Evolutionary conservation across 2,888 invertebrate species (phyloP), one percentile per base, ranked within the genome.

Genomic region (Cordilura impudica): DNA sequence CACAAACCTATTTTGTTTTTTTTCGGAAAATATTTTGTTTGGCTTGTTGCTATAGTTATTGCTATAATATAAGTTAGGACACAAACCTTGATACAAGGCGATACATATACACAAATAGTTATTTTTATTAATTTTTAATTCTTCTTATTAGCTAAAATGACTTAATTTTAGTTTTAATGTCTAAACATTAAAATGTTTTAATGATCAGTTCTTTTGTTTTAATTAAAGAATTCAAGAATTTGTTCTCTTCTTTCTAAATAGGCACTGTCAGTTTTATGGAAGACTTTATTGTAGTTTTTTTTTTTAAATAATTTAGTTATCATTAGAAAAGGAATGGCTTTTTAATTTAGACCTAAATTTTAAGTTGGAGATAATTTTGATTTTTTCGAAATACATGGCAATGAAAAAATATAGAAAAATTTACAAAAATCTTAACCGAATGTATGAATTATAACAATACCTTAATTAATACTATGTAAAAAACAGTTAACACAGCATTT

Each of bases 61-160:
- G 79, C 79, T 82, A 72, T 39, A n/a, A n/a, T n/a, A 80, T 65
- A 81, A 82, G 74, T 82, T 84, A 85, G 85, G 84, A 84, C 81
- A 83, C 81, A 81, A 84, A 87, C 90, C 89, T 89, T 89, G 90
- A 89, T 89, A 89, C 90, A 89, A 89, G 89, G 89, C 85, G 87
- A 83, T 85, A 82, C 81, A 83, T 73, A 74, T 63, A 72, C 43
- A 71, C 18, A 29, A 61, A 29, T 26, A 29, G 1, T 10, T 31
- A n/a, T 65, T 61, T 19, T 69, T 4, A 43, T 35, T 18, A 49
- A 47, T 29, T 35, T 29, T 14, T 2, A 26, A 29, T 53, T 39
- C n/a, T n/a, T 26, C 14, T 21, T 71, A 61, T 12, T n/a, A 66
- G 19, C 21, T 79, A 75, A n/a, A 58, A 72, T 79, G 79, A 79